These are phyloP conservation scores for Psophia crepitans DNA, from an alignment of 2,113 vertebrate genomes.

Conservation along the genomic window DNA sequence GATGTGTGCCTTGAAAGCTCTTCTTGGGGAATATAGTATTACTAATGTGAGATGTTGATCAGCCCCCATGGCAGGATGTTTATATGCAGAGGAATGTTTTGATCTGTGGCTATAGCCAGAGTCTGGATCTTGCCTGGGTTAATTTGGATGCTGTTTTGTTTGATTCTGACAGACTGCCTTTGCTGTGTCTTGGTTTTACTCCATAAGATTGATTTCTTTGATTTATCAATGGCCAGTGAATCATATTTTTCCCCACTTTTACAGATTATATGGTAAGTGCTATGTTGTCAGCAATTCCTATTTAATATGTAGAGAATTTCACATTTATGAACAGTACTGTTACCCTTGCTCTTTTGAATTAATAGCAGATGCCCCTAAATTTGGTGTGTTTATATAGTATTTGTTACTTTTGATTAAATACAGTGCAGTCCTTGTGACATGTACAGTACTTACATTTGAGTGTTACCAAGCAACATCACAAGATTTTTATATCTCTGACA, in stretches of 20 bases:
- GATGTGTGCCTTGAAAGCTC: slow-evolving; percentile 55
- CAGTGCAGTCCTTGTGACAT: background rate
- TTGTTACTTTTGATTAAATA: slow-evolving; percentile 40
- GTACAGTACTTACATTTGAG: background rate
- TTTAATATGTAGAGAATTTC: slow-evolving; percentile 10
- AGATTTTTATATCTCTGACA: slow-evolving; percentile 1
- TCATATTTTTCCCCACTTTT: background rate
- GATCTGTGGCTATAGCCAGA: slow-evolving; percentile 41
- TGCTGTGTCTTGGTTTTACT: slow-evolving; percentile 7
- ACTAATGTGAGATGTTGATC: slow-evolving; percentile 57
- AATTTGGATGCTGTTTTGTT: slow-evolving; percentile 38
- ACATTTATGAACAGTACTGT: slow-evolving; percentile 24
- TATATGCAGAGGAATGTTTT: slow-evolving; percentile 61
- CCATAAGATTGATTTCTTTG: slow-evolving; percentile 27
- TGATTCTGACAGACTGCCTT: slow-evolving; percentile 51
- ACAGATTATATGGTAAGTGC: slow-evolving; percentile 18
- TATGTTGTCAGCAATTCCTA: slow-evolving; percentile 43
- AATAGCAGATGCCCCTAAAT: slow-evolving; percentile 35
- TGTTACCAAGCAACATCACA: slow-evolving; percentile 37
- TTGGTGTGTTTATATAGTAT: slow-evolving; percentile 27
- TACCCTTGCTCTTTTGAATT: slow-evolving; percentile 10
- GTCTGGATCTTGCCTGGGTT: background rate
- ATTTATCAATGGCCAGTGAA: slow-evolving; percentile 20
- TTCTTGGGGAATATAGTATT: slow-evolving; percentile 49
- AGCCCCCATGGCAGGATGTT: slow-evolving; percentile 58